phyloP scores from a whole-genome alignment of 2,888 invertebrate species.

The Plebejus argus region DNA sequence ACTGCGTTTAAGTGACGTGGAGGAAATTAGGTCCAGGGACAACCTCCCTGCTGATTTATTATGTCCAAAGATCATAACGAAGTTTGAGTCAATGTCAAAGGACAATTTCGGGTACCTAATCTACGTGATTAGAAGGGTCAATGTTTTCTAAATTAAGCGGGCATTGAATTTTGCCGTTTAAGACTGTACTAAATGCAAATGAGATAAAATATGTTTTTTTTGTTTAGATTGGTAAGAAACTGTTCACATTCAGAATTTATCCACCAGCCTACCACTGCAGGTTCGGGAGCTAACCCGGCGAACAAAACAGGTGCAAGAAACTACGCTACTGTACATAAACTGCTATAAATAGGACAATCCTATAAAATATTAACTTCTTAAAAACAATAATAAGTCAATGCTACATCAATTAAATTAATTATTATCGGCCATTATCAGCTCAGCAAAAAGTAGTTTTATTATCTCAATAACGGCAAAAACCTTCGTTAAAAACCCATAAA shows the following conservation, averaged over 20 bases:
- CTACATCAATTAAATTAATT: slow-evolving; percentile 10
- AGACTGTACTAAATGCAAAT: too few species aligned
- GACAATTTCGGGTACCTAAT: neutral
- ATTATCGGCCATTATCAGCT: neutral
- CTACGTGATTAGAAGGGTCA: neutral
- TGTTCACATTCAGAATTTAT: too few species aligned
- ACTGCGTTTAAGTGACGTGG: neutral
- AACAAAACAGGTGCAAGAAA: too few species aligned
- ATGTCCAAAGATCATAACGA: neutral
- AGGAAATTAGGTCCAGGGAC: neutral
- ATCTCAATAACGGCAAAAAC: neutral
- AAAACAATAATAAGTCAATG: slow-evolving; percentile 2
- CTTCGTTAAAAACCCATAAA: slow-evolving; percentile 7
- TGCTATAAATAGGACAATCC: neutral
- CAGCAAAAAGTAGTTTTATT: neutral
- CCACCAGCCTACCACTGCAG: too few species aligned
- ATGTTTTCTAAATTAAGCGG: too few species aligned
- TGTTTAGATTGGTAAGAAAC: too few species aligned
- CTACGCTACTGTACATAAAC: too few species aligned
- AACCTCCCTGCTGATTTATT: neutral
- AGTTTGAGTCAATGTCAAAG: neutral
- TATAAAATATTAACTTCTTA: slow-evolving; percentile 1
- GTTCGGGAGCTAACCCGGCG: too few species aligned
- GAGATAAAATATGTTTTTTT: too few species aligned
- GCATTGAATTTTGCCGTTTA: too few species aligned